Evolutionary conservation across 2,113 vertebrate genomes (phyloP), one percentile per base, ranked within the genome.

Genomic region (Grantiella picta): DNA sequence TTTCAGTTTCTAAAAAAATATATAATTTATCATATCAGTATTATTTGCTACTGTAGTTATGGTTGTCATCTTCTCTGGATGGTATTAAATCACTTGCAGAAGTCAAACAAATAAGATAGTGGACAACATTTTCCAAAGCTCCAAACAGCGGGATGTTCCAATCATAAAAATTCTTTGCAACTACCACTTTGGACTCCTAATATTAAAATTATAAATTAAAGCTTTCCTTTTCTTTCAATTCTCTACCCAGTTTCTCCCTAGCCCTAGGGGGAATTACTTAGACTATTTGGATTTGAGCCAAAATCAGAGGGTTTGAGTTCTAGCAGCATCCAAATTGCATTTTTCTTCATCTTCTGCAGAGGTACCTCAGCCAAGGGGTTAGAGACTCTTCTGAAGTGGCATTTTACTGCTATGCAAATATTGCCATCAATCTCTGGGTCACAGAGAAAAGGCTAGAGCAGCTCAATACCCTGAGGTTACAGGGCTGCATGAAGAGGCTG

Each of bases 21-120:
- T 49, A 35, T 66, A 71, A 94, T 96, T 95, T 90, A 88, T 96
- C 94, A 90, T 92, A 89, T 72, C n/a, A 54, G 75, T 95, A 92
- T 96, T 96, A 89, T 96, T 95, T 90, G 95, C 95, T 96, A 96
- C 93, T 94, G 89, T 90, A 60, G 47, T 94, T 94, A 49, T 35
- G 40, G 28, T 63, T 90, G 75, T 88, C 83, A 86, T 93, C 61
- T 94, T 92, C 65, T 86, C 44, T 1, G 42, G 22, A 83, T 81
- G 38, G n/a, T 56, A 78, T 86, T 96, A 81, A 93, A 95, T 81
- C 72, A 86, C 11, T 50, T 86, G 33, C 35, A 94, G 85, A 88
- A 96, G 92, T 94, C 47, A 93, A 89, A 95, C 72, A 94, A 91
- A 72, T 70, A 77, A 70, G 29, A 86, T 23, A 59, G 29, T 52